Evolutionary conservation across 2,797 vertebrate species (phyloP).

Genomic region (Catharus ustulatus): DNA sequence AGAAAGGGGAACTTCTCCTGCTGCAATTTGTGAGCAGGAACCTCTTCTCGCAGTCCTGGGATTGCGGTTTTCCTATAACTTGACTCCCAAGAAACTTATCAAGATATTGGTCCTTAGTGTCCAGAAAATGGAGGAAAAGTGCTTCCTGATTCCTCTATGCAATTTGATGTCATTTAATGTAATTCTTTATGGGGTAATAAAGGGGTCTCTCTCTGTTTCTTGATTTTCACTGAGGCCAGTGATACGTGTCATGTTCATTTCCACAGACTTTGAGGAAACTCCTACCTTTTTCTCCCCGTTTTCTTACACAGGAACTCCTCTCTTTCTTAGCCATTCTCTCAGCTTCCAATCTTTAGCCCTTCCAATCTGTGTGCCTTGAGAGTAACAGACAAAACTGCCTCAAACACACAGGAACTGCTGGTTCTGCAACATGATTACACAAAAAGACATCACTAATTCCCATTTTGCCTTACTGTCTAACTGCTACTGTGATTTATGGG

Average conservation of each 20-base stretch:
- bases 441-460: neutral
- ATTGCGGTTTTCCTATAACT: neutral
- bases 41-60: neutral
- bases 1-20: neutral
- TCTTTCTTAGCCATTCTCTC: neutral
- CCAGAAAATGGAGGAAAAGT: neutral
- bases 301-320: neutral
- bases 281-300: neutral
- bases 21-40: neutral
- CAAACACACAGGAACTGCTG: neutral
- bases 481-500: neutral
- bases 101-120: neutral
- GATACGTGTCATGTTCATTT: neutral
- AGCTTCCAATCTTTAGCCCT: neutral
- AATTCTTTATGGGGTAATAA: neutral
- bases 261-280: neutral
- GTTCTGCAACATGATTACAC: neutral
- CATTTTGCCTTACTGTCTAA: neutral
- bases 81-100: neutral
- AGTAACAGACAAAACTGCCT: neutral
- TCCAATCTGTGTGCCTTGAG: neutral
- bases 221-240: neutral
- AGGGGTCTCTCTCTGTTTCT: neutral
- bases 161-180: neutral
- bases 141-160: neutral